phyloP scores from a whole-genome alignment of 2,113 vertebrate genomes.

The Dicaeum eximium region DNA sequence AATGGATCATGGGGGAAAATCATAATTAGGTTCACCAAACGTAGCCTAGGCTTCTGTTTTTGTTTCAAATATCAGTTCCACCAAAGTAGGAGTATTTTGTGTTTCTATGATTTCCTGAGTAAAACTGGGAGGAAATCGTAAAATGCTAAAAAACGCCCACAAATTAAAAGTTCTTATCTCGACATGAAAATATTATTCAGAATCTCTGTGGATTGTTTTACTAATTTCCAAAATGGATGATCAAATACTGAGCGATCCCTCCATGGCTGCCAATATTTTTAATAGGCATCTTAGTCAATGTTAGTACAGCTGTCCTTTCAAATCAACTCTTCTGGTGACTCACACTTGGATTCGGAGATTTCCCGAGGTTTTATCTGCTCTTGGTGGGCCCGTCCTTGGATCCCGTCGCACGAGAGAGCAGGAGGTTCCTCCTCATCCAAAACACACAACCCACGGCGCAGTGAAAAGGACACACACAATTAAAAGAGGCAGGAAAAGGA shows the following conservation, averaged over 20 bases:
- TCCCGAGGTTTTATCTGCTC: constrained; percentile 63
- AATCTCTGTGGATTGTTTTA: constrained; percentile 53
- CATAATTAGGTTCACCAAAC: constrained; percentile 1
- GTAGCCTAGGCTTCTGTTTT: background rate
- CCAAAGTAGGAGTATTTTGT: background rate
- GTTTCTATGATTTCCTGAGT: background rate
- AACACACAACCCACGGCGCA: constrained; percentile 6
- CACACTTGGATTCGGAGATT: constrained; percentile 52
- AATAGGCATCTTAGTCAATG: constrained; percentile 68
- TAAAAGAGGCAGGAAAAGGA: background rate
- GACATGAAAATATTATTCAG: constrained; percentile 49
- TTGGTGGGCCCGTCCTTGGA: constrained; percentile 14
- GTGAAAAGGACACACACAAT: constrained; percentile 4
- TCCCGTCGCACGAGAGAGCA: background rate
- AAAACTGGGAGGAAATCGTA: background rate
- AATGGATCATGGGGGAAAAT: background rate
- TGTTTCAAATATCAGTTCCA: background rate
- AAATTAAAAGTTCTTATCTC: constrained; percentile 40
- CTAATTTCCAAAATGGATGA: constrained; percentile 54
- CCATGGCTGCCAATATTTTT: constrained; percentile 61
- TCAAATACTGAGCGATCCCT: constrained; percentile 57
- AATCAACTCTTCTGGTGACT: constrained; percentile 58
- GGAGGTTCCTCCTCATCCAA: constrained; percentile 33
- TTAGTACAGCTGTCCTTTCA: constrained; percentile 71
- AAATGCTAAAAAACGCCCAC: background rate